Evolutionary conservation across 2,113 vertebrate species (phyloP), one percentile per base, ranked within the genome.

Genomic region (Dromaius novaehollandiae): DNA sequence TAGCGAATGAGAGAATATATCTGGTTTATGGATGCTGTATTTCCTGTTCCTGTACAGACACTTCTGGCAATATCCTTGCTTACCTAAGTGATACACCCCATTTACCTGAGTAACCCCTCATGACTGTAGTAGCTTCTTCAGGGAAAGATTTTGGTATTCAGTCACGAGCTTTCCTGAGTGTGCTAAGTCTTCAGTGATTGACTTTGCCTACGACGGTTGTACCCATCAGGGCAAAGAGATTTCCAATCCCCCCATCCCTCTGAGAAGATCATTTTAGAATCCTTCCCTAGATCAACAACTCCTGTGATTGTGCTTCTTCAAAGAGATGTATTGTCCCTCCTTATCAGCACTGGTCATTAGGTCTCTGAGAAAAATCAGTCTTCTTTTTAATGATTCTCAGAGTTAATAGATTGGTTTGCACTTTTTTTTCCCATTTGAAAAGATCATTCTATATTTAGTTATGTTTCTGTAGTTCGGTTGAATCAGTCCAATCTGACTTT

Each of bases 171-270:
- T 78, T 90, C 50, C 40, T 92, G 60, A 89, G 36, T 55, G 66
- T 20, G 34, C 53, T 89, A 61, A 56, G 22, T 66, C 69, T 71
- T 26, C 30, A 75, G 6, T 71, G 36, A 64, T 79, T 60, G 84
- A 78, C 13, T 76, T 75, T 90, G 68, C 36, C 46, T 19, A 7
- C 81, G 36, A 75, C 66, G 86, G 18, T 63, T 61, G 55, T 6
- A 63, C 22, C 11, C 77, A 89, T 8, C 26, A 63, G 5, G 63
- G 36, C 60, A 87, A 87, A 78, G 36, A 81, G 56, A 44, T 56
- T 69, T 87, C 80, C 1, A 0, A 0, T 78, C 92, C 36, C 2
- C 8, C 3, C 28, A 48, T 48, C 17, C 38, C 16, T 10, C 73
- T 44, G 28, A 63, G 32, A 77, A 81, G 22, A 58, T 36, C 2